phyloP scores from a whole-genome alignment of 2,113 vertebrate genomes.

The Paedocypris sp. region DNA sequence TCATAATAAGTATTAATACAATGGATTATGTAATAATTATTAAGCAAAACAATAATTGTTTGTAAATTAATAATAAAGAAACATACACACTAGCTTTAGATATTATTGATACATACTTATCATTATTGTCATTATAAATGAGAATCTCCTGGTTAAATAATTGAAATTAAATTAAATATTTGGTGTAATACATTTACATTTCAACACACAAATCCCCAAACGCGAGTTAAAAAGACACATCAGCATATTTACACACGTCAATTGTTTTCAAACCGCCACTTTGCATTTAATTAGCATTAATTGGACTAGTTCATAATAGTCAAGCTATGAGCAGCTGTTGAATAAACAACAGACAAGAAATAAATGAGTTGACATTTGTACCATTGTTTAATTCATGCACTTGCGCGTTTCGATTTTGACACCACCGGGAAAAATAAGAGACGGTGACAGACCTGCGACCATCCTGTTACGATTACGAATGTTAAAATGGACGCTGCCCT shows the following conservation, averaged over 20 bases:
- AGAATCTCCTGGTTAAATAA: too few species aligned
- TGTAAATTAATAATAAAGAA: too few species aligned
- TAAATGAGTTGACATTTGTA: conserved; percentile 20
- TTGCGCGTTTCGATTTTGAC: not conserved
- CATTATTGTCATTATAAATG: too few species aligned
- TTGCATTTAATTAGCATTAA: not conserved
- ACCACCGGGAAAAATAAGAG: conserved; percentile 7
- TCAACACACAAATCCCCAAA: too few species aligned
- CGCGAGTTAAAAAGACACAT: not conserved
- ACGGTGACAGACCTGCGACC: conserved; percentile 17
- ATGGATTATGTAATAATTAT: too few species aligned
- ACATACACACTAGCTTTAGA: too few species aligned
- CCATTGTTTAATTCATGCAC: conserved; percentile 7
- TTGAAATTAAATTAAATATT: too few species aligned
- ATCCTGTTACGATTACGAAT: conserved; percentile 15
- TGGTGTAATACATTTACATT: too few species aligned
- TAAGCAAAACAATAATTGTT: too few species aligned
- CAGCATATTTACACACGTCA: conserved; percentile 6
- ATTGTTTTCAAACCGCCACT: not conserved
- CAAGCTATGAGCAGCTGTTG: conserved; percentile 5
- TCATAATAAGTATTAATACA: too few species aligned
- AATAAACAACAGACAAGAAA: not conserved
- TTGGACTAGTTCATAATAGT: conserved; percentile 11
- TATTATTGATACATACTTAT: too few species aligned
- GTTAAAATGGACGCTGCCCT: conserved; percentile 3